Base-by-base conservation (phyloP, 2,113 vertebrate genomes). In the Turdus rufiventris region DNA sequence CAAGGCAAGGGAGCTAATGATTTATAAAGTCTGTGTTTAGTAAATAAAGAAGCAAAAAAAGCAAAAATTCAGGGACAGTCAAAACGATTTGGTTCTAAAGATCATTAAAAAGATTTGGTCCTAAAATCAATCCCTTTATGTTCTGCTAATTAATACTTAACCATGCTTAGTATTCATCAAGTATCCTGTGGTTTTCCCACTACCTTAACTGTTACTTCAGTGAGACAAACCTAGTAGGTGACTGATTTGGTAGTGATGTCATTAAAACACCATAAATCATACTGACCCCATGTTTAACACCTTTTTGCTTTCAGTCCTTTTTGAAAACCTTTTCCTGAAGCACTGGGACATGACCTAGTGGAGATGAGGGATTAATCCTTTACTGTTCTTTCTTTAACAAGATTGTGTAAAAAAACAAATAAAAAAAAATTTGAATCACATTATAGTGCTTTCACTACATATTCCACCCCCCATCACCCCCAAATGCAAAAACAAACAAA, bases 41-140 rank as follows among this genome's bases (percentile, higher is more conserved):
- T 91, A 93, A 96, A 93, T 66, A 95, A 88, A 50, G 94, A 93
- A 96, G 45, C 19, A 96, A 86, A 96, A 96, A 95, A 93, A 96
- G 45, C 19, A 96, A 86, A 96, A 96, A 95, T 92, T 73, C 95
- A 77, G 48, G 65, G 36, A 15, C 2, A 3, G 9, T 74, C 62
- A 77, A 88, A 93, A 94, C 42, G 2, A 72, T 94, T 91, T 96
- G 38, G 4, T 61, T 87, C 70, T 50, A 57, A 91, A 85, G 48
- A 42, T 61, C 88, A 90, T 75, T 91, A 94, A 95, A 94, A 93
- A 74, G 26, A 36, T 78, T 94, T 95, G 87, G 50, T 81, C 94
- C 62, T 63, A 85, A 74, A 78, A 87, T 92, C 51, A 88, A 89
- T 33, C 18, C 4, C 6, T 65, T 89, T 81, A 72, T 36, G 29